Conservation (phyloP, 2,797 vertebrate species). For the Acanthurus tractus region DNA sequence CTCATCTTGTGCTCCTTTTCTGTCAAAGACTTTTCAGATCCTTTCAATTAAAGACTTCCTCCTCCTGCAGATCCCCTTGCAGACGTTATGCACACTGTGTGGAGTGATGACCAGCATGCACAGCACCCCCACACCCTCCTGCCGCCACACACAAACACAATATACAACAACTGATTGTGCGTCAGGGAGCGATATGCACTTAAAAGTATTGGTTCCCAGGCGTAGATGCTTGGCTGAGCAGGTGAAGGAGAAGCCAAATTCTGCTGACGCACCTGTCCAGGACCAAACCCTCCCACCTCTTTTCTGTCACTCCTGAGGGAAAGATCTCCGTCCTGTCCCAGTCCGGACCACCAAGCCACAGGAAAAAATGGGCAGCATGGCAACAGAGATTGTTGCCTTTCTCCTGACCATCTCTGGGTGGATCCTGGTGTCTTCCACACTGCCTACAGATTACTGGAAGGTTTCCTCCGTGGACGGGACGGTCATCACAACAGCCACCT, state of each 20-base stretch:
- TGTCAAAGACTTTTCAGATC: slow-evolving; percentile 68
- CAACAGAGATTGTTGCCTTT: slow-evolving; percentile 91
- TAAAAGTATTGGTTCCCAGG: slow-evolving; percentile 31
- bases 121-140: slow-evolving; percentile 6
- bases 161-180: slow-evolving; percentile 39
- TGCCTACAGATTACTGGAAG: slow-evolving; percentile 97
- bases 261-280: slow-evolving; percentile 53
- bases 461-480: slow-evolving; percentile 95
- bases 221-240: slow-evolving; percentile 33
- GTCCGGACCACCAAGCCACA: slow-evolving; percentile 6
- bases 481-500: slow-evolving; percentile 96
- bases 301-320: slow-evolving; percentile 18
- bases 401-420: slow-evolving; percentile 89
- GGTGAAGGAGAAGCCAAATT: slow-evolving; percentile 32
- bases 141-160: slow-evolving; percentile 30
- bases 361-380: slow-evolving; percentile 86
- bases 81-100: slow-evolving; percentile 48
- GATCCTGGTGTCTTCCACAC: slow-evolving; percentile 93
- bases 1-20: slow-evolving; percentile 45
- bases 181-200: slow-evolving; percentile 32
- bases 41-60: slow-evolving; percentile 76
- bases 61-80: slow-evolving; percentile 66
- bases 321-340: slow-evolving; percentile 29
- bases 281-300: slow-evolving; percentile 50
- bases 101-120: slow-evolving; percentile 65